Evolutionary conservation across 2,113 vertebrate genomes (phyloP).

Genomic region (Menura novaehollandiae): DNA sequence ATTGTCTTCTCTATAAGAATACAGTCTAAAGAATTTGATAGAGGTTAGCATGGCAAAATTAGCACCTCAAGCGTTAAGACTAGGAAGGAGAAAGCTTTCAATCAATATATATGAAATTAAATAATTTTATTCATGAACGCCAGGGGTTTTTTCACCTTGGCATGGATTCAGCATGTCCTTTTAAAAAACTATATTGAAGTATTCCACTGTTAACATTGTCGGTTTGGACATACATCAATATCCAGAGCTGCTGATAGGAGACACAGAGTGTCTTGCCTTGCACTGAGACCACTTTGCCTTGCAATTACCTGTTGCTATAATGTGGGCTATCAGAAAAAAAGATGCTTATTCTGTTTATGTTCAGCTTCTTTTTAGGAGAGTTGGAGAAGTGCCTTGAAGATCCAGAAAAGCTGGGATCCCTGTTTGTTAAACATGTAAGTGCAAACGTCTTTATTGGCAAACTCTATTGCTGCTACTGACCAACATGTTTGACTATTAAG

Average conservation of each 20-base stretch:
- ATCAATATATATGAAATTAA: neutral
- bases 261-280: neutral
- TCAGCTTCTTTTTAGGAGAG: conserved; percentile 94
- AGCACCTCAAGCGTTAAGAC: neutral
- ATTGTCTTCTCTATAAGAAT: neutral
- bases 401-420: conserved; percentile 89
- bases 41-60: neutral
- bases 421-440: conserved; percentile 95
- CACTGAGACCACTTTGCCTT: neutral
- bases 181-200: neutral
- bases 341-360: neutral
- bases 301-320: neutral
- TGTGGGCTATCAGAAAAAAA: neutral
- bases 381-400: conserved; percentile 97
- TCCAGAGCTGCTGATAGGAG: neutral
- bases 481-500: neutral
- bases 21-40: neutral
- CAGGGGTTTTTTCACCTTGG: neutral
- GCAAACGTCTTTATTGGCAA: neutral
- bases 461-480: neutral
- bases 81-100: neutral
- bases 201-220: neutral
- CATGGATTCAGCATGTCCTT: neutral
- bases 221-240: neutral
- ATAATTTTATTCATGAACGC: neutral